A percentile compares a stretch with the other conserved stretches of the same genome.
Evolutionary conservation across 2,888 invertebrate species (phyloP).

Genomic region (Tipula vernalis): DNA sequence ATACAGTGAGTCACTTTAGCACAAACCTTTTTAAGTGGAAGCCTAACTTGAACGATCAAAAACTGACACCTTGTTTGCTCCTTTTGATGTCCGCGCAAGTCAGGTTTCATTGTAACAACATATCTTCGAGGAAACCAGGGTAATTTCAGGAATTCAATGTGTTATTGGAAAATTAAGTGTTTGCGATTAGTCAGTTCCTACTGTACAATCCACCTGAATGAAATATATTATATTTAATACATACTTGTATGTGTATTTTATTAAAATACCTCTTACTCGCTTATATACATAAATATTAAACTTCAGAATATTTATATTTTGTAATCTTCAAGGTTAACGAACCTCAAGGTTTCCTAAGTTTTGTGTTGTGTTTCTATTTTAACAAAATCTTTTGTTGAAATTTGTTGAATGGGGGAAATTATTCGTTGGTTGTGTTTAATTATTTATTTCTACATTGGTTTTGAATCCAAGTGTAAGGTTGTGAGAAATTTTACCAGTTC

Average conservation of each 20-base stretch:
- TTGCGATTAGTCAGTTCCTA: background rate
- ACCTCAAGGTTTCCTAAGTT: background rate
- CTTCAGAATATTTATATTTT: background rate
- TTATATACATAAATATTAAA: background rate
- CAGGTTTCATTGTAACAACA: background rate
- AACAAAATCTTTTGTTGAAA: background rate
- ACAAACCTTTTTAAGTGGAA: too few species aligned
- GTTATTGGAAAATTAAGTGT: background rate
- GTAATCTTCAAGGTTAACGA: background rate
- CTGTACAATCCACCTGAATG: background rate
- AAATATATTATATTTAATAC: background rate
- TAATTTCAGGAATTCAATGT: background rate
- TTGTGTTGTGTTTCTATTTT: background rate
- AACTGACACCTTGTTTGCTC: too few species aligned
- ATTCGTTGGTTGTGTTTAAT: background rate
- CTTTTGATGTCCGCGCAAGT: background rate
- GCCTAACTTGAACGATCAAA: too few species aligned
- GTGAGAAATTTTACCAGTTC: background rate
- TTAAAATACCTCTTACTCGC: background rate
- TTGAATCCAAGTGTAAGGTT: background rate
- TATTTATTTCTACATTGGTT: background rate
- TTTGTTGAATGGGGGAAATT: background rate
- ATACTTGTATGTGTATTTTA: background rate
- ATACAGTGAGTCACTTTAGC: too few species aligned
- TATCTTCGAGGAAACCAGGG: background rate